These are phyloP conservation scores for Notolabrus celidotus DNA, from an alignment of 2,797 vertebrate genomes.

Conservation along the genomic window DNA sequence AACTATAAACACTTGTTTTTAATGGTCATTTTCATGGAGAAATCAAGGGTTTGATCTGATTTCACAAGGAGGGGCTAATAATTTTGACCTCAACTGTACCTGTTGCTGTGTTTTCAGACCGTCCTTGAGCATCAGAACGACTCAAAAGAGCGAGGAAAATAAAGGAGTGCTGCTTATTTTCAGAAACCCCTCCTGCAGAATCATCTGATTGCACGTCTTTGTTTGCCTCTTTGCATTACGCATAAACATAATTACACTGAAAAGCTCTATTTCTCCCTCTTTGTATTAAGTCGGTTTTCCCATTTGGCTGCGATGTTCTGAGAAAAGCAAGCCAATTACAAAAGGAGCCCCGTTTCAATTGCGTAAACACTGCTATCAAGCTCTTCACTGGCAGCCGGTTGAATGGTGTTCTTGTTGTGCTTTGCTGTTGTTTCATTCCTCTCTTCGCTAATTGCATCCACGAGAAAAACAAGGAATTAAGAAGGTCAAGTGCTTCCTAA, in stretches of 20 bases:
- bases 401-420: conserved; percentile 43
- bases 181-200: conserved; percentile 1
- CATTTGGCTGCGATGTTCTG: conserved; percentile 35
- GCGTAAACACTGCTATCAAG: conserved; percentile 68
- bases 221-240: conserved; percentile 15
- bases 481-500: conserved; percentile 59
- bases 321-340: conserved; percentile 64
- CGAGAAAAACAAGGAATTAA: conserved; percentile 53
- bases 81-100: too few relatives aligned
- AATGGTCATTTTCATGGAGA: too few relatives aligned
- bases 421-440: conserved; percentile 45
- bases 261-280: conserved; percentile 45
- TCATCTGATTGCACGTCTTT: conserved; percentile 13
- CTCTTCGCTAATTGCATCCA: conserved; percentile 49
- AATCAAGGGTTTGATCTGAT: too few relatives aligned
- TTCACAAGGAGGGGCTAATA: too few relatives aligned
- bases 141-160: neutral
- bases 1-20: too few relatives aligned
- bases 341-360: conserved; percentile 53
- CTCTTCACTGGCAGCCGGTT: conserved; percentile 55
- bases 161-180: neutral
- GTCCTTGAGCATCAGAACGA: too few relatives aligned
- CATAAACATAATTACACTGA: conserved; percentile 36
- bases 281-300: conserved; percentile 40
- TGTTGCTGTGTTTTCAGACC: too few relatives aligned